These are phyloP conservation scores for Dermochelys coriacea DNA, from an alignment of 2,797 vertebrate species.

Conservation along the genomic window DNA sequence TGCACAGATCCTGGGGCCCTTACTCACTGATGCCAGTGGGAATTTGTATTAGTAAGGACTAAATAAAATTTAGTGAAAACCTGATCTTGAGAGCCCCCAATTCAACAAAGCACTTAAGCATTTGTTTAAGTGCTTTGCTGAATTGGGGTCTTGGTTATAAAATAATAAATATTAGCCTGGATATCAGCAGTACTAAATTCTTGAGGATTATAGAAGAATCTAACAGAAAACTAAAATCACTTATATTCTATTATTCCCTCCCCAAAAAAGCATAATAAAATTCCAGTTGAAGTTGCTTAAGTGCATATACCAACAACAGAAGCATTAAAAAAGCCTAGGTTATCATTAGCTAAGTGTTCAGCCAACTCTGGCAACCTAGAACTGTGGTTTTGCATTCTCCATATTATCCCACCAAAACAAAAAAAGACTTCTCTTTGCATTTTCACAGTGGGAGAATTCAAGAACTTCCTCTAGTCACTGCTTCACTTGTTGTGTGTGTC, in stretches of 20 bases:
- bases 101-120: not conserved
- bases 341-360: not conserved
- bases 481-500: not conserved
- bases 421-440: not conserved
- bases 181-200: conserved; percentile 1
- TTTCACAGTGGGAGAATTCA: not conserved
- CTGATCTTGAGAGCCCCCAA: not conserved
- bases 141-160: not conserved
- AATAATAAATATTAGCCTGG: not conserved
- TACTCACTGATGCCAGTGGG: not conserved
- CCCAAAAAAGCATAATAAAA: too few species aligned
- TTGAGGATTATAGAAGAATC: conserved; percentile 12
- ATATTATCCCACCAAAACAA: not conserved
- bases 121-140: not conserved
- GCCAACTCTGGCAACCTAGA: not conserved
- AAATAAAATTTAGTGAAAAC: not conserved
- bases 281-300: not conserved
- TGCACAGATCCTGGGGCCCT: not conserved
- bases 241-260: not conserved
- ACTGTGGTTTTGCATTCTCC: not conserved
- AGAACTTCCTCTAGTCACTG: not conserved
- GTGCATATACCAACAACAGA: not conserved
- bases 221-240: not conserved
- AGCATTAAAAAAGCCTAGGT: not conserved
- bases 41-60: not conserved